Conservation (phyloP, 1,140 invertebrate species). For the Trichogramma pretiosum region DNA sequence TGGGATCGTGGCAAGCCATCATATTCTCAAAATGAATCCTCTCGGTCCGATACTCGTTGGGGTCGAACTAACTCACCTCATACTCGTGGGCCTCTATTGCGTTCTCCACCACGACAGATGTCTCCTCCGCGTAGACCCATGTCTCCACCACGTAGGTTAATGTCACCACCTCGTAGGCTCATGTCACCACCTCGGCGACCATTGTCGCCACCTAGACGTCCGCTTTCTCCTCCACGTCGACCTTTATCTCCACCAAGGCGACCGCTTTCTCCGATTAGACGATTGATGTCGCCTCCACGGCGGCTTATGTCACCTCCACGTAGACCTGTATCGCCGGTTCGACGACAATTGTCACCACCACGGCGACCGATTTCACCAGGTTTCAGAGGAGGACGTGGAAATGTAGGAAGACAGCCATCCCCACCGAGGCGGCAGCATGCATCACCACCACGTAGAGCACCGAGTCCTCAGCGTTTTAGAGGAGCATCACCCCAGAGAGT, state of each 20-base stretch:
- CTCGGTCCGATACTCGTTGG: constrained; percentile 8
- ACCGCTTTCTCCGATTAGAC: background rate
- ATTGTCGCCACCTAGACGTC: constrained; percentile 13
- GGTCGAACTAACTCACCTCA: constrained; percentile 7
- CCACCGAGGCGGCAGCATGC: constrained; percentile 19
- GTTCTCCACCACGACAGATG: constrained; percentile 14
- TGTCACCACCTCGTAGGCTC: constrained; percentile 18
- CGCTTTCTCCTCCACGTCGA: constrained; percentile 14
- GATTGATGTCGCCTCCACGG: background rate
- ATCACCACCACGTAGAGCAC: constrained; percentile 18
- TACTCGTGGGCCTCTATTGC: too few relatives aligned
- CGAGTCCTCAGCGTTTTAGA: constrained; percentile 20
- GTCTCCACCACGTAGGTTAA: constrained; percentile 21
- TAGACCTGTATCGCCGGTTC: constrained; percentile 4
- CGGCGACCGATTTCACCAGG: constrained; percentile 15
- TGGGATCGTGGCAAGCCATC: background rate
- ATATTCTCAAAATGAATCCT: background rate
- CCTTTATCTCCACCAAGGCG: constrained; percentile 8
- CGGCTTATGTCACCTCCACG: constrained; percentile 4
- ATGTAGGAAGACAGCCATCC: constrained; percentile 13
- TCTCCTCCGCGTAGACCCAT: constrained; percentile 19
- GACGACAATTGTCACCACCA: constrained; percentile 19
- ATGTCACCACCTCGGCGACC: constrained; percentile 10
- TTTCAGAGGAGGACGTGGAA: too few relatives aligned
- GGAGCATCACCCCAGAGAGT: constrained; percentile 22